phyloP scores from a whole-genome alignment of 2,797 vertebrate species.

The Uromys caudimaculatus region DNA sequence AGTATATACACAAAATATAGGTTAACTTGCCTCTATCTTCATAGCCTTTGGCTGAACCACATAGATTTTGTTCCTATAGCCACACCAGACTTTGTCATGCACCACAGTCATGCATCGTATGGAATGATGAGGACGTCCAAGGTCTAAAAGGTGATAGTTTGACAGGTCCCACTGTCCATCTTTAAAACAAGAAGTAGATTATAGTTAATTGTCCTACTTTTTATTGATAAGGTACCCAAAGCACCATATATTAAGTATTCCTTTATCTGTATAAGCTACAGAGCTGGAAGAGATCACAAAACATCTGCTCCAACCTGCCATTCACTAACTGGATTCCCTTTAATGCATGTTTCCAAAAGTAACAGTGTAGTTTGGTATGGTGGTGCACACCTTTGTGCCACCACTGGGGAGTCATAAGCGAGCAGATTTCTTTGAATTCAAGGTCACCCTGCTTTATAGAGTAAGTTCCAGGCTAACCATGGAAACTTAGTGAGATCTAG shows the following conservation, averaged over 20 bases:
- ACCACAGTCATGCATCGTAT: slow-evolving; percentile 99
- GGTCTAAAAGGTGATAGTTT: slow-evolving; percentile 97
- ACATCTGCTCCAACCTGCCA: background rate
- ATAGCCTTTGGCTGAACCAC: slow-evolving; percentile 98
- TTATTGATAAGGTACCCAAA: background rate
- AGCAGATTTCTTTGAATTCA: background rate
- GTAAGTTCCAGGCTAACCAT: background rate
- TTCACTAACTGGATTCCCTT: background rate
- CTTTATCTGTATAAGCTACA: slow-evolving; percentile 5
- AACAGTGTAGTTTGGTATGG: background rate
- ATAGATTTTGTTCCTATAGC: slow-evolving; percentile 98
- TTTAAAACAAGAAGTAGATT: slow-evolving; percentile 81
- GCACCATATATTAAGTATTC: background rate
- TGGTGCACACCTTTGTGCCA: background rate
- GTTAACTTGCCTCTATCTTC: slow-evolving; percentile 94
- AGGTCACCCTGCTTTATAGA: background rate
- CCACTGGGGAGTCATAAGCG: background rate
- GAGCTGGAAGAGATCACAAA: background rate
- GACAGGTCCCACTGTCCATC: slow-evolving; percentile 99
- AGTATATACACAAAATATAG: background rate
- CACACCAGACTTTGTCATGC: slow-evolving; percentile 99
- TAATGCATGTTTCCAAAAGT: background rate
- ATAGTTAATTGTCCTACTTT: background rate
- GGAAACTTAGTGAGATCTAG: background rate
- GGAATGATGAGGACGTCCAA: slow-evolving; percentile 95